Base-by-base conservation (phyloP, 2,797 vertebrate species). In the Rhadinocentrus ornatus region DNA sequence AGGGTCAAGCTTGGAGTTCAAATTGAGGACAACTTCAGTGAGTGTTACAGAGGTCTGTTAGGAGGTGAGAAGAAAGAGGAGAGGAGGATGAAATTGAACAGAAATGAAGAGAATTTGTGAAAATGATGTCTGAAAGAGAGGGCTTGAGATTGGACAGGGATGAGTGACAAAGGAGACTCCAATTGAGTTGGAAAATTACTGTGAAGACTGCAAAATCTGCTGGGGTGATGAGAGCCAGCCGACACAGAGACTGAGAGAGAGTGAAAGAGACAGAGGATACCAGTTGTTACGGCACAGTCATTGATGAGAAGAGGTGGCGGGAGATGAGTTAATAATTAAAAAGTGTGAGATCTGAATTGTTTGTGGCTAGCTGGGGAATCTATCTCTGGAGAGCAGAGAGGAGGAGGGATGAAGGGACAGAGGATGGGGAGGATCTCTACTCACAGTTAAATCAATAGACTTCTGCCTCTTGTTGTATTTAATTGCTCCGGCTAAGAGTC, bases 381-480 rank as follows among this genome's bases (percentile, higher is more conserved):
- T 65, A 50, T 78, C 87, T 82, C 86, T 37, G 32, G 86, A 85
- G 82, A 82, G 74, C 16, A 8, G 55, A 48, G 26, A 37, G 24
- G 62, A 71, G 64, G 16, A 56, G 20, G 3, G 53, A 41, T 3
- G 29, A 59, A 63, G 46, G 66, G 55, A 46, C 31, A 55, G 61
- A 66, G 68, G 65, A 39, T 12, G 0, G 57, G 54, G 62, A 75
- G 78, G 69, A 71, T 86, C 73, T 85, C 77, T 79, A 78, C 70
- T 84, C 72, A 73, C 78, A 69, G 61, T 74, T 61, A 67, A 83
- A 91, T 93, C 90, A 87, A 92, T 93, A 88, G 63, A 66, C 80
- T 71, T 66, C 66, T 75, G 78, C 82, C 80, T 86, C 69, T 71
- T 71, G 65, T 75, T 80, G 74, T 69, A 71, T 80, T 70, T 87